Percentiles rank a stretch among this genome's conserved stretches.
These are phyloP conservation scores for Macheiramphus alcinus DNA, from an alignment of 2,113 vertebrate genomes.

Conservation along the genomic window DNA sequence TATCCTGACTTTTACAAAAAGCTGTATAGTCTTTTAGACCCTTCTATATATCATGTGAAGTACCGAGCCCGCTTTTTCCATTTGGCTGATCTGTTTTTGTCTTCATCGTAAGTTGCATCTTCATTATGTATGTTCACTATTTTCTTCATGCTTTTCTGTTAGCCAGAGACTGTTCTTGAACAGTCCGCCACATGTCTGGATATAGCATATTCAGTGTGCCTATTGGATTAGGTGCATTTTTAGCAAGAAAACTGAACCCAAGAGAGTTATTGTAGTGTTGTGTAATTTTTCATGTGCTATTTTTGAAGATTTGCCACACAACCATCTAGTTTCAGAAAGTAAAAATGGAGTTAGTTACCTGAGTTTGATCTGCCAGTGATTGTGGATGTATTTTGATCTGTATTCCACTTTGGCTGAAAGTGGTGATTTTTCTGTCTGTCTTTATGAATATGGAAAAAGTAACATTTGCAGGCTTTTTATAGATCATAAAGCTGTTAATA, in stretches of 20 bases:
- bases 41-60: slow-evolving; percentile 89
- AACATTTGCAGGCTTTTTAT: slow-evolving; percentile 10
- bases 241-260: background rate
- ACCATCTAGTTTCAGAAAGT: background rate
- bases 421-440: background rate
- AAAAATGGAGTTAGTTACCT: background rate
- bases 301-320: background rate
- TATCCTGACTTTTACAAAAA: slow-evolving; percentile 97
- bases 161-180: background rate
- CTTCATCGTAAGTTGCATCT: slow-evolving; percentile 85
- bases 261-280: background rate
- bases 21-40: slow-evolving; percentile 89
- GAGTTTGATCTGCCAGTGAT: background rate
- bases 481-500: slow-evolving; percentile 4
- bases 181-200: background rate
- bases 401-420: background rate
- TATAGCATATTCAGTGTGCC: background rate
- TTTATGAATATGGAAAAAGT: slow-evolving; percentile 10
- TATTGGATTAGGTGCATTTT: background rate
- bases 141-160: background rate
- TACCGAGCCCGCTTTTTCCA: slow-evolving; percentile 94
- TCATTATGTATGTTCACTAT: background rate
- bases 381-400: background rate
- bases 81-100: slow-evolving; percentile 87
- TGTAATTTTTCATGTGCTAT: background rate